phyloP scores from a whole-genome alignment of 2,113 vertebrate genomes.

The Philantomba maxwellii region DNA sequence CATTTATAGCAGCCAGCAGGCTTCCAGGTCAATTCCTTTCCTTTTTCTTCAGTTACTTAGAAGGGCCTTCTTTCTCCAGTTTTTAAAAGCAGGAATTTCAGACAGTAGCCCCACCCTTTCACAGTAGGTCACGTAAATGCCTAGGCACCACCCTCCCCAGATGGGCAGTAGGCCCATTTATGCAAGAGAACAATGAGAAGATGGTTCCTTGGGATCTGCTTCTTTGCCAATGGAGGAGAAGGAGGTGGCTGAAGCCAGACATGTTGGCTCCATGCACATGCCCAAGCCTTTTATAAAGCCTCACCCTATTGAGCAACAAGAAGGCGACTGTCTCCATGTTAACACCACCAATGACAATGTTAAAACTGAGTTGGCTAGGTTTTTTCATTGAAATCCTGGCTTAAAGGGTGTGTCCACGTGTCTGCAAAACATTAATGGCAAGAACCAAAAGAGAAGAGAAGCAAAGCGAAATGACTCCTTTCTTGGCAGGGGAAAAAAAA shows the following conservation, averaged over 20 bases:
- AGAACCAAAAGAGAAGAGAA: conserved; percentile 36
- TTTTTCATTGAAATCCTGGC: conserved; percentile 55
- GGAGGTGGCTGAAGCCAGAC: conserved; percentile 71
- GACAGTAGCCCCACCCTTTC: conserved; percentile 42
- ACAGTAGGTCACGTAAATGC: conserved; percentile 44
- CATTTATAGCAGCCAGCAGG: neutral
- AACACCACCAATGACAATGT: conserved; percentile 29
- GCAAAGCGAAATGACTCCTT: conserved; percentile 31
- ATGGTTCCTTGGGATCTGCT: conserved; percentile 50
- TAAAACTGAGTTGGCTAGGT: conserved; percentile 55
- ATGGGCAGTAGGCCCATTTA: conserved; percentile 45
- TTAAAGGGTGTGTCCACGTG: conserved; percentile 54
- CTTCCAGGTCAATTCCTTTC: neutral
- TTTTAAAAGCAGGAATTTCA: conserved; percentile 48
- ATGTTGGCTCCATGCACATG: conserved; percentile 64
- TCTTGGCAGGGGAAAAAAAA: conserved; percentile 34
- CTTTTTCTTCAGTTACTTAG: neutral
- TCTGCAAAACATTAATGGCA: conserved; percentile 35
- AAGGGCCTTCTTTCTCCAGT: neutral
- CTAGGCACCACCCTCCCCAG: neutral
- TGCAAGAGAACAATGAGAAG: conserved; percentile 68
- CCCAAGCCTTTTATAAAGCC: conserved; percentile 51
- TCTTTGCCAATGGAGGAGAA: conserved; percentile 61
- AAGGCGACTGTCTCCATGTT: conserved; percentile 41
- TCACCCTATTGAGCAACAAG: conserved; percentile 67